Evolutionary conservation across 2,888 invertebrate species (phyloP).

Genomic region (Formica aserva): DNA sequence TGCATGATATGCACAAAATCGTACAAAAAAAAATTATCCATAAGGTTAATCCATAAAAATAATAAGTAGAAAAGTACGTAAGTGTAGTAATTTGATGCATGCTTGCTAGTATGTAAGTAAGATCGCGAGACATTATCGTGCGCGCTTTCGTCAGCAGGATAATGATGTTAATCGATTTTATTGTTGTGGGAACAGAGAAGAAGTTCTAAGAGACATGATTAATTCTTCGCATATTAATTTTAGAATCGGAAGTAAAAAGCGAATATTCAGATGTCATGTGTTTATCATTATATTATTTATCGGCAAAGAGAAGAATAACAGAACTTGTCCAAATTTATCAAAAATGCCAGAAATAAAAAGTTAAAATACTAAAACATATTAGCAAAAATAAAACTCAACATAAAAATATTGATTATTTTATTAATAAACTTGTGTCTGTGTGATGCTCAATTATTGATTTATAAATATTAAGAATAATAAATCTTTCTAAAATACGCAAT

Average conservation of each 20-base stretch:
- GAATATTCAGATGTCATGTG: background rate
- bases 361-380: background rate
- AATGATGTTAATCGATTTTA: slow-evolving; percentile 19
- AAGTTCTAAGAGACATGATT: background rate
- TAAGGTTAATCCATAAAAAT: slow-evolving; percentile 68
- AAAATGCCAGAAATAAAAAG: background rate
- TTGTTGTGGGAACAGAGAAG: background rate
- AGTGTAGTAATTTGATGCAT: slow-evolving; percentile 66
- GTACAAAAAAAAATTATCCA: slow-evolving; percentile 62
- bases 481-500: slow-evolving; percentile 11
- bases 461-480: background rate
- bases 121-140: slow-evolving; percentile 39
- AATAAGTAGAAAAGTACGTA: slow-evolving; percentile 62
- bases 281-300: background rate
- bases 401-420: background rate
- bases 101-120: slow-evolving; percentile 71
- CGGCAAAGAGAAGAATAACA: too few relatives aligned
- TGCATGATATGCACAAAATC: slow-evolving; percentile 72
- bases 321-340: background rate
- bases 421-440: background rate
- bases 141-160: slow-evolving; percentile 3
- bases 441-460: slow-evolving; percentile 22
- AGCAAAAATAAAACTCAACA: background rate
- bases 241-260: slow-evolving; percentile 19
- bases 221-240: background rate